Base-by-base conservation (phyloP, 2,113 vertebrate species). In the Phyllostomus hastatus region DNA sequence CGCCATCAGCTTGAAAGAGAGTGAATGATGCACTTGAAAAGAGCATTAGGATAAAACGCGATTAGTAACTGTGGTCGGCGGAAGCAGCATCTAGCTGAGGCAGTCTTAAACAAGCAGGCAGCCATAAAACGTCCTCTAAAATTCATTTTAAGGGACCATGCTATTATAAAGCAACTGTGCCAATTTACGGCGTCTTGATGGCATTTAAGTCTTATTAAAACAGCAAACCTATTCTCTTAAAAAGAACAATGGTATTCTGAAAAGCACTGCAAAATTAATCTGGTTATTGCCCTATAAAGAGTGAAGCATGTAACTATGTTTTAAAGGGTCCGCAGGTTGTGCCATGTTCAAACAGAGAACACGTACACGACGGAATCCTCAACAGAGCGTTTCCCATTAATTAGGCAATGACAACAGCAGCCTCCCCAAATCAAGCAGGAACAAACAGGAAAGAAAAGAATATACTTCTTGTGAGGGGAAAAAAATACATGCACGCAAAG, bases 201-300 rank as follows among this genome's bases (percentile, higher is more conserved):
- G 95, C 97, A 97, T 92, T 96, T 50, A 90, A 84, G 96, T 89
- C 95, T 92, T 94, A 98, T 96, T 98, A 98, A 98, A 98, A 97
- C 72, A 76, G 81, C 90, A 88, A 95, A 97, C 97, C 97, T 43
- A 82, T 97, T 98, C 94, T 97, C 96, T 98, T 84, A 54, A 96
- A 97, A 97, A 97, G 97, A 98, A 98, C 98, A 98, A 97, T 98
- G 96, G 97, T 76, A 98, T 96, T 97, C 94, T 96, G 96, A 97
- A 97, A 97, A 96, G 98, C 95, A 97, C 76, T 98, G 98, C 96
- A 95, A 98, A 98, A 98, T 97, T 96, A 97, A 98, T 97, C 97
- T 95, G 89, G 97, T 98, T 98, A 98, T 96, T 98, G 97, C 97
- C 97, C 95, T 97, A 97, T 98, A 98, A 98, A 98, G 97, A 98